Conservation (phyloP, 2,797 vertebrate genomes). For the Rhinella marina region DNA sequence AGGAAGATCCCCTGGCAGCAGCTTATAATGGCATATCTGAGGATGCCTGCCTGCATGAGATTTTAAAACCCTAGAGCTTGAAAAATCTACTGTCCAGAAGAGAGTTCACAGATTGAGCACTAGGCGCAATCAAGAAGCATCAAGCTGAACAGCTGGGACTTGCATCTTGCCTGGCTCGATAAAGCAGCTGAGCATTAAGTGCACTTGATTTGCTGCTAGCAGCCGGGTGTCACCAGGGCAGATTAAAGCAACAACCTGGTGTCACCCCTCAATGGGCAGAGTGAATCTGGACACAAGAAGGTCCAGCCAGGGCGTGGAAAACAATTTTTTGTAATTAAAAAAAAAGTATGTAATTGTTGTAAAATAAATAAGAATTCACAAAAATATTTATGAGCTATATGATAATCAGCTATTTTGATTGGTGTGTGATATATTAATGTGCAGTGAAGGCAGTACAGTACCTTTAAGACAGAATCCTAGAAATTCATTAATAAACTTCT, state of each 20-base stretch:
- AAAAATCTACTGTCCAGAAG: constrained; percentile 77
- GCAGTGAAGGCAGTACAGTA: no score
- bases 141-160: constrained; percentile 79
- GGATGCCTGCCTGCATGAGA: constrained; percentile 76
- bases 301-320: background rate
- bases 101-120: constrained; percentile 77
- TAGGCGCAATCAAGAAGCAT: constrained; percentile 77
- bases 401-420: background rate
- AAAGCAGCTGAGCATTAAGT: constrained; percentile 75
- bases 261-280: constrained; percentile 13
- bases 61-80: constrained; percentile 77
- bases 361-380: no score
- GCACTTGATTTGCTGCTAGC: constrained; percentile 71
- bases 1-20: constrained; percentile 80
- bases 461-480: no score
- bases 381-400: no score
- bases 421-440: no score
- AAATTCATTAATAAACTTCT: no score
- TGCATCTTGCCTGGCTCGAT: constrained; percentile 73
- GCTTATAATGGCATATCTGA: constrained; percentile 81
- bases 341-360: no score
- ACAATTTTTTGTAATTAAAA: background rate
- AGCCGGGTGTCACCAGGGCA: constrained; percentile 70
- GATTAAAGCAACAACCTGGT: constrained; percentile 62
- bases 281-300: constrained; percentile 36